Evolutionary conservation across 2,888 invertebrate species (phyloP), one percentile per base, ranked within the genome.

Genomic region (Eledona agricola): DNA sequence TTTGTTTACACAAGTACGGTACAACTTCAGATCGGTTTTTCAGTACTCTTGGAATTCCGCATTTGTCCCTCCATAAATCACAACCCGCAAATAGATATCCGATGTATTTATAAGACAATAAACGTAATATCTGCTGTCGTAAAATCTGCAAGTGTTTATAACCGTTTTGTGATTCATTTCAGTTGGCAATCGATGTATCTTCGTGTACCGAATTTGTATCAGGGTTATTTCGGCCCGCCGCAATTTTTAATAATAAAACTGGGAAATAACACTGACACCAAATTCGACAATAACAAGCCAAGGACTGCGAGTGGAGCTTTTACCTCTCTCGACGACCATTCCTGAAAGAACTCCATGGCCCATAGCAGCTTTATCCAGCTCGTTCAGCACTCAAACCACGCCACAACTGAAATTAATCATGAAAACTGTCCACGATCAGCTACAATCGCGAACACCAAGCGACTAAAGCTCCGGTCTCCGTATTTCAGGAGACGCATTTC

Each of bases 331-430:
- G 43, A 49, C 64, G 72, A 67, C 76, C 76, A 77, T 69, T 76
- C 77, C 66, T 76, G 74, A 63, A 76, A 77, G 67, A 67, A 76
- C 75, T 77, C 77, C 77, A 76, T 77, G 63, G 72, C 69, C 76
- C 76, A 76, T 77, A 72, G 60, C 62, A 51, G 55, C 37, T 45
- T 28, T 20, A 19, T 19, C 4, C 4, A 4, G n/a, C 20, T 19
- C 20, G 4, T 15, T 11, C 11, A 5, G 15, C 4, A 22, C 31
- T 32, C 13, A 29, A 40, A 9, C 7, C 43, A 43, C 31, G 32
- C 23, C 15, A 11, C 13, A 5, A 15, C 31, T 26, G 9, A 6
- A 34, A 34, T 10, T 22, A 43, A 15, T 1, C 4, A 10, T 16
- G 15, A 34, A 45, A 34, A 25, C 15, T 35, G n/a, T 32, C 34